Conservation (phyloP, 2,797 vertebrate species). For the Rhabdomys pumilio region DNA sequence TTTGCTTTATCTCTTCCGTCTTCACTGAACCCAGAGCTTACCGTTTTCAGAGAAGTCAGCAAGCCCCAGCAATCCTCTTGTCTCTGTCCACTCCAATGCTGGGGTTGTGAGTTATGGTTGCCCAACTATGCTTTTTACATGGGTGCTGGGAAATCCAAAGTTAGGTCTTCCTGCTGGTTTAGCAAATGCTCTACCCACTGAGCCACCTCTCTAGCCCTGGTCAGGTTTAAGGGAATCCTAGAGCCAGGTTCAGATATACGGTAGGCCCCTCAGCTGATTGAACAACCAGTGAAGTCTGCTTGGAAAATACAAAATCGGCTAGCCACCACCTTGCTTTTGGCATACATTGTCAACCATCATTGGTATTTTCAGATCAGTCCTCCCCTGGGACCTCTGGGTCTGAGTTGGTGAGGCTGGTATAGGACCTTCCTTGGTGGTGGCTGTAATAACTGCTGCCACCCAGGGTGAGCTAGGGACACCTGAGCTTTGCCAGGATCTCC, state of each 20-base stretch:
- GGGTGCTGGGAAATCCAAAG: not conserved
- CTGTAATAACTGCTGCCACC: not conserved
- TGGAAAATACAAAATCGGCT: not conserved
- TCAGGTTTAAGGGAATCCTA: not conserved
- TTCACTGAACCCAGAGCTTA: not conserved
- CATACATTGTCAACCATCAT: not conserved
- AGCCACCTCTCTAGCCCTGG: not conserved
- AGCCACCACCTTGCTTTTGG: not conserved
- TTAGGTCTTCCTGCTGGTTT: not conserved
- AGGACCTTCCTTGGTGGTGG: not conserved
- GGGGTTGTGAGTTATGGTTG: not conserved
- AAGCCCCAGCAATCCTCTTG: not conserved
- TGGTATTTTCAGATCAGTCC: not conserved
- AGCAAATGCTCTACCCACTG: not conserved
- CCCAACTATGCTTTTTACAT: not conserved
- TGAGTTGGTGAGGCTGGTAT: not conserved
- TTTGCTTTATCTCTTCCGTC: not conserved
- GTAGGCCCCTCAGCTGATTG: accelerated
- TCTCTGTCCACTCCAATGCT: not conserved
- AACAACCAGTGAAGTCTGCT: not conserved
- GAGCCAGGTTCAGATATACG: not conserved
- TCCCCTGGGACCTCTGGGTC: not conserved
- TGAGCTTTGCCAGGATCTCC: not conserved
- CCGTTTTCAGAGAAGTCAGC: not conserved
- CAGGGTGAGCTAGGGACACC: not conserved